These are phyloP conservation scores for Drosophila rhopaloa DNA, from an alignment of 1,140 invertebrate genomes.

Conservation along the genomic window DNA sequence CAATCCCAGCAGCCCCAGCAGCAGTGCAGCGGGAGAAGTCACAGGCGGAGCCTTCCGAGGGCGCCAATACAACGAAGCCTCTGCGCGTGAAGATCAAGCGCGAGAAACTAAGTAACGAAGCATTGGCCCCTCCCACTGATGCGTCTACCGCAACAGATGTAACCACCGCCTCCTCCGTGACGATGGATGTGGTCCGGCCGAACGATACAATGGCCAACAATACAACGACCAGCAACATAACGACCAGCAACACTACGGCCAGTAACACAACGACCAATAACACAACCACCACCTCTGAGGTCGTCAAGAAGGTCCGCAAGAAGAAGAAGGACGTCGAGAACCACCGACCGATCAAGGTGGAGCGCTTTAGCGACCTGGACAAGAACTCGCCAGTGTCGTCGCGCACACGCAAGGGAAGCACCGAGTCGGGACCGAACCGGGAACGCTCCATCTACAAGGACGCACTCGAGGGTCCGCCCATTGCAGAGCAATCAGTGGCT, in stretches of 20 bases:
- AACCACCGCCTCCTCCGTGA: constrained; percentile 27
- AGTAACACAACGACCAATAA: constrained; percentile 33
- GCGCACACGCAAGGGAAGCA: constrained; percentile 64
- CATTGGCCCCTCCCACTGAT: background rate
- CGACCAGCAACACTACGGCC: constrained; percentile 1
- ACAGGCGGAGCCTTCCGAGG: background rate
- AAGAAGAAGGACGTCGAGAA: constrained; percentile 58
- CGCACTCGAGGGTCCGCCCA: constrained; percentile 57
- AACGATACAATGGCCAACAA: constrained; percentile 48
- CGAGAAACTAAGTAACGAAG: constrained; percentile 63
- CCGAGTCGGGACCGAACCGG: constrained; percentile 29
- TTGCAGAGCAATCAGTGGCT: background rate
- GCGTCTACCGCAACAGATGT: background rate
- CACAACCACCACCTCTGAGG: constrained; percentile 12
- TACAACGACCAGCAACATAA: constrained; percentile 25
- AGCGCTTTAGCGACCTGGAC: constrained; percentile 75
- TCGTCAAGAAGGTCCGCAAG: constrained; percentile 52
- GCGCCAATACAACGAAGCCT: background rate
- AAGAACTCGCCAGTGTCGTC: constrained; percentile 53
- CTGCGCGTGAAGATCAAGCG: constrained; percentile 67
- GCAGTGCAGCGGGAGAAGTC: background rate
- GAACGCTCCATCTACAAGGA: constrained; percentile 74
- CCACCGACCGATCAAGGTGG: constrained; percentile 74
- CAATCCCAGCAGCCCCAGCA: background rate
- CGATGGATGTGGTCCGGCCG: constrained; percentile 8